A percentile compares a stretch with the other conserved stretches of the same genome.
phyloP scores from a whole-genome alignment of 2,113 vertebrate species.

The Chiloscyllium plagiosum region DNA sequence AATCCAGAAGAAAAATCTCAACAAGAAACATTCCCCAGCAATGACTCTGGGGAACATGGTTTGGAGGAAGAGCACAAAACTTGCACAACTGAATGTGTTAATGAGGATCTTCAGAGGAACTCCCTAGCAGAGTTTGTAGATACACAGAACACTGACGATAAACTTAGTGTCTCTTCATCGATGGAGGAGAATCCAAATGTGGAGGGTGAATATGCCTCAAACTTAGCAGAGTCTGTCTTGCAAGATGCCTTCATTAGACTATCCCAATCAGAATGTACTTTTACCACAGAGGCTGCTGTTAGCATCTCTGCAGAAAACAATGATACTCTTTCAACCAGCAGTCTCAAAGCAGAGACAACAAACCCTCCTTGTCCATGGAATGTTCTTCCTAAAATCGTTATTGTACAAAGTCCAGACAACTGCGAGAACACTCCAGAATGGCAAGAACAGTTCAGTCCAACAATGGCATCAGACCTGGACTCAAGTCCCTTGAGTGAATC shows the following conservation, averaged over 20 bases:
- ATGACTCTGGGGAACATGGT: background rate
- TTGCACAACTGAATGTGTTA: background rate
- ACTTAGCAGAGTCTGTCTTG: conserved; percentile 85
- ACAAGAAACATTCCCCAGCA: background rate
- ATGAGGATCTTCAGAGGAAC: background rate
- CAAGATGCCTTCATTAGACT: conserved; percentile 90
- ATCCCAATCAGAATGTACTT: conserved; percentile 71
- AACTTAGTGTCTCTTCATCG: conserved; percentile 34
- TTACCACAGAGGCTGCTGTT: conserved; percentile 63
- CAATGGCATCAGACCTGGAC: conserved; percentile 49
- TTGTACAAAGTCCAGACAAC: conserved; percentile 88
- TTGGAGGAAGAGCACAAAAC: background rate
- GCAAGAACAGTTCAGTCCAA: conserved; percentile 56
- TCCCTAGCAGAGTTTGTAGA: background rate
- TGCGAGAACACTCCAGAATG: conserved; percentile 67
- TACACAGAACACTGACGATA: background rate
- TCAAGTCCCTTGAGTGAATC: conserved; percentile 46
- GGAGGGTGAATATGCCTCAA: conserved; percentile 81
- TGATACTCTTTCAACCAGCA: conserved; percentile 44
- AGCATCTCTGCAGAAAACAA: conserved; percentile 56
- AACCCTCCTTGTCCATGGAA: conserved; percentile 64
- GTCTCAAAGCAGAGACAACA: conserved; percentile 45
- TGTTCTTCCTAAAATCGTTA: conserved; percentile 88
- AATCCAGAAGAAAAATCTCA: background rate
- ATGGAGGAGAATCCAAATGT: conserved; percentile 48